phyloP scores from a whole-genome alignment of 53 echinoderm and acorn worm species.

The Arbacia lixula region DNA sequence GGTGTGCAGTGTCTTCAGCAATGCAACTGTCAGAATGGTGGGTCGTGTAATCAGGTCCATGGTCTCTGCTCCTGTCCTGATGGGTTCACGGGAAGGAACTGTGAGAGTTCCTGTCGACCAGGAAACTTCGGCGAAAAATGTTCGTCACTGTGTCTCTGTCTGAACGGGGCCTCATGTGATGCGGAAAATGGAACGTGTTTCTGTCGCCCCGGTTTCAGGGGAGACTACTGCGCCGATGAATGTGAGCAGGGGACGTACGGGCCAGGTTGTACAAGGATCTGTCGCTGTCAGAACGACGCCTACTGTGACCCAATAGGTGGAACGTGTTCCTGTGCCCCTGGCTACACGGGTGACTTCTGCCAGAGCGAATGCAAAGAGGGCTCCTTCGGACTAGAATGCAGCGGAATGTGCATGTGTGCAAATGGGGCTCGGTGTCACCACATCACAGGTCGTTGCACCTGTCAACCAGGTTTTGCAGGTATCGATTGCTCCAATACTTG shows the following conservation, averaged over 20 bases:
- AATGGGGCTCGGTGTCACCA: slow-evolving; percentile 66
- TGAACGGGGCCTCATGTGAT: slow-evolving; percentile 79
- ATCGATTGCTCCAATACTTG: slow-evolving; percentile 38
- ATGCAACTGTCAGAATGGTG: slow-evolving; percentile 71
- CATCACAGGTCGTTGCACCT: slow-evolving; percentile 57
- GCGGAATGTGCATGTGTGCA: slow-evolving; percentile 53
- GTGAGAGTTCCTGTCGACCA: slow-evolving; percentile 64
- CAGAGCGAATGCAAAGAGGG: slow-evolving; percentile 62
- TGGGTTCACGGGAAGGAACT: slow-evolving; percentile 71
- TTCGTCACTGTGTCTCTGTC: slow-evolving; percentile 63
- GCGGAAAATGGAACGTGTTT: slow-evolving; percentile 61
- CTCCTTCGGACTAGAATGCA: slow-evolving; percentile 67
- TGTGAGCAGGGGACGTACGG: slow-evolving; percentile 68
- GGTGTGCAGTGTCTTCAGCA: slow-evolving; percentile 72
- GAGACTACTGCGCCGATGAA: slow-evolving; percentile 61
- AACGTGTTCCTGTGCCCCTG: slow-evolving; percentile 45
- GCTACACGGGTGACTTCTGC: slow-evolving; percentile 65
- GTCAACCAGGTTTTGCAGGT: slow-evolving; percentile 64
- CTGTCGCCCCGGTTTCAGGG: slow-evolving; percentile 78
- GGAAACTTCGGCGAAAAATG: slow-evolving; percentile 75
- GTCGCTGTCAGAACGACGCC: slow-evolving; percentile 62
- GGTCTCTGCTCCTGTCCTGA: slow-evolving; percentile 74
- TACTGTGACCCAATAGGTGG: slow-evolving; percentile 64
- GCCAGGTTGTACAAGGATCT: slow-evolving; percentile 57
- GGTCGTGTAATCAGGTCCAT: slow-evolving; percentile 62